A percentile compares a stretch with the other conserved stretches of the same genome.
Evolutionary conservation across 2,888 invertebrate genomes (phyloP).

Genomic region (Tipula confusa): DNA sequence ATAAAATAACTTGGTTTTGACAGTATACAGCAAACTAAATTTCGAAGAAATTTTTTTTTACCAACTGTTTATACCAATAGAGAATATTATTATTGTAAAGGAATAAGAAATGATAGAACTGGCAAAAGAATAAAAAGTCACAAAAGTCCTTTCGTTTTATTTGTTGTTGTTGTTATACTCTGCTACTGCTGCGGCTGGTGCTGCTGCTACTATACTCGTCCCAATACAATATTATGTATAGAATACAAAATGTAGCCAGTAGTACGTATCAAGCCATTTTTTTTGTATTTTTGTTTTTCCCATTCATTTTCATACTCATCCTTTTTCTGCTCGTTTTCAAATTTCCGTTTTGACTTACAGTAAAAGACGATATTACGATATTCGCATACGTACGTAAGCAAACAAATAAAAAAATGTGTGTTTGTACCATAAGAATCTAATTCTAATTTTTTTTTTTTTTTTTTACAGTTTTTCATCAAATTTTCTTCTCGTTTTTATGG

Average conservation of each 20-base stretch:
- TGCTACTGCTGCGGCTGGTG: no score
- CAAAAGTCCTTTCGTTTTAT: background rate
- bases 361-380: background rate
- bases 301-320: background rate
- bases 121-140: background rate
- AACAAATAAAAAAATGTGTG: background rate
- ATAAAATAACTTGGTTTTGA: background rate
- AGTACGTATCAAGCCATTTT: background rate
- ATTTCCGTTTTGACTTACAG: conserved; percentile 20
- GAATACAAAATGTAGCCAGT: background rate
- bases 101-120: background rate
- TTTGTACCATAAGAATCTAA: conserved; percentile 3
- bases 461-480: conserved; percentile 3
- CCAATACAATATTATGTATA: background rate
- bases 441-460: conserved; percentile 25
- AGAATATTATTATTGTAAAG: background rate
- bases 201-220: background rate
- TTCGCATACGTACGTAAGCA: background rate
- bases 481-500: background rate
- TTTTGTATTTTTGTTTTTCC: background rate
- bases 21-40: no score
- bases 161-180: no score
- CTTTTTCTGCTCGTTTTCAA: conserved; percentile 4
- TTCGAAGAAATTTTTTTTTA: background rate
- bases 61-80: background rate